Conservation (phyloP, 2,113 vertebrate genomes). For the Elgaria multicarinata region DNA sequence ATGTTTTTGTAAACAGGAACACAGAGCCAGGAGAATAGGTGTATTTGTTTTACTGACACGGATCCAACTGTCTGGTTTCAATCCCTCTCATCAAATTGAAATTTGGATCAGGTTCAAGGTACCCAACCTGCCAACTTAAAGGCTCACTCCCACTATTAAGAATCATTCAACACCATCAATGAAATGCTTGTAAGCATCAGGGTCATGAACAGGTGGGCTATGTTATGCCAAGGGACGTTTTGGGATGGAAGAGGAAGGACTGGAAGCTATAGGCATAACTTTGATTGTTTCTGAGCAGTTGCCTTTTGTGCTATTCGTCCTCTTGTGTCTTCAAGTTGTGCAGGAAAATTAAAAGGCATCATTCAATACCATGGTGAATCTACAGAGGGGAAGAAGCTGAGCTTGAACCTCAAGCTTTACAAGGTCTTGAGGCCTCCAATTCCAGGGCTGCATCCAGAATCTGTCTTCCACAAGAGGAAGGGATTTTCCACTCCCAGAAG, state of each 20-base stretch:
- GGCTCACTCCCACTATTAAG: conserved; percentile 61
- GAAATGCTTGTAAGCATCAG: conserved; percentile 28
- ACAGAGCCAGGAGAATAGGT: conserved; percentile 61
- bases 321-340: conserved; percentile 27
- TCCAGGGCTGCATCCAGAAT: too few species aligned
- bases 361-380: not conserved
- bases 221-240: conserved; percentile 45
- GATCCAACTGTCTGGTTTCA: conserved; percentile 63
- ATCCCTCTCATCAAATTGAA: conserved; percentile 72
- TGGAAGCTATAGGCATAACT: not conserved
- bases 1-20: conserved; percentile 71
- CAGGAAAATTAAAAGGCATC: conserved; percentile 27
- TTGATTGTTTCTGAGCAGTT: conserved; percentile 32
- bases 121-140: conserved; percentile 62
- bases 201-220: conserved; percentile 18
- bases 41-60: conserved; percentile 69
- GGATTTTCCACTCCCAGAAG: too few species aligned
- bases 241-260: not conserved
- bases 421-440: too few species aligned
- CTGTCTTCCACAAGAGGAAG: too few species aligned
- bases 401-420: not conserved
- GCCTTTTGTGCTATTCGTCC: not conserved
- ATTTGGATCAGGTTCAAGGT: conserved; percentile 66
- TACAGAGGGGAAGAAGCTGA: not conserved
- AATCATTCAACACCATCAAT: conserved; percentile 58